Conservation (phyloP, 37 sponge, comb jelly and placozoan species). For the Dysidea cf. avara region DNA sequence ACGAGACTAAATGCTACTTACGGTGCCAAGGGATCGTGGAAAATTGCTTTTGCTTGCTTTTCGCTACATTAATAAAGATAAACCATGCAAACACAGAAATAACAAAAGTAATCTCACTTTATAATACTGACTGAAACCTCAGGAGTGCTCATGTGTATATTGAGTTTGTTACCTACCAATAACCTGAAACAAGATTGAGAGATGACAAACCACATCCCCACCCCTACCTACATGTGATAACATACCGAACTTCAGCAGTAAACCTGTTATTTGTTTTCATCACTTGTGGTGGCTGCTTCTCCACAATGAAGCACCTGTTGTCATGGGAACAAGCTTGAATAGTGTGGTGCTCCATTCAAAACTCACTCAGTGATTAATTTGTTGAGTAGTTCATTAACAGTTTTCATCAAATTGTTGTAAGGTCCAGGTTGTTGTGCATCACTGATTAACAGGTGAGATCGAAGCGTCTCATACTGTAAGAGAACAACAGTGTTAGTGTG, state of each 20-base stretch:
- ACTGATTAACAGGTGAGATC: too few species aligned
- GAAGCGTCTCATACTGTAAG: too few species aligned
- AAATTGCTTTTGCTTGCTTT: constrained; percentile 75
- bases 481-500: too few species aligned
- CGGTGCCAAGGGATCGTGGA: constrained; percentile 53
- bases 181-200: constrained; percentile 65
- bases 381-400: not conserved
- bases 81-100: not conserved
- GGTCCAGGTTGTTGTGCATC: not conserved
- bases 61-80: constrained; percentile 47
- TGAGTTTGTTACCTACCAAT: constrained; percentile 85
- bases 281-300: constrained; percentile 98
- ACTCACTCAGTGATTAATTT: not conserved
- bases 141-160: constrained; percentile 81
- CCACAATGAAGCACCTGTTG: constrained; percentile 88
- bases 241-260: constrained; percentile 76
- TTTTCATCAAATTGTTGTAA: not conserved
- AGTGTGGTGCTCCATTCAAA: not conserved
- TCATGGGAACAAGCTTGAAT: not conserved
- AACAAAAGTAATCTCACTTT: constrained; percentile 48
- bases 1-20: too few species aligned
- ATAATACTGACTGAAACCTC: constrained; percentile 83
- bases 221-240: not conserved
- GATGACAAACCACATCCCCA: not conserved
- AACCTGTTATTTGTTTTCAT: constrained; percentile 93